phyloP scores from a whole-genome alignment of 1,140 invertebrate genomes.

The Acyrthosiphon pisum region DNA sequence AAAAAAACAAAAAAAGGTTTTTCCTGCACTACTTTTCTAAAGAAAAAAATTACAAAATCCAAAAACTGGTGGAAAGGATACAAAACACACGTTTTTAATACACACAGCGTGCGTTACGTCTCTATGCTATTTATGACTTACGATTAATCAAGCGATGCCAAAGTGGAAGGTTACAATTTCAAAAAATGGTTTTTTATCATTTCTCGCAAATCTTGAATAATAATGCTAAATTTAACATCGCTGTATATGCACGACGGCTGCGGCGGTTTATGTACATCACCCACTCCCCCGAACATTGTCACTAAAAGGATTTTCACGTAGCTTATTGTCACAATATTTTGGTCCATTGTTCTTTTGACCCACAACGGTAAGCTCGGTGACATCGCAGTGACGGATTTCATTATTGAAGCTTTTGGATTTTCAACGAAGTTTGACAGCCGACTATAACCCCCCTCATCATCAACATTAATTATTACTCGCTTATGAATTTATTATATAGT shows the following conservation, averaged over 20 bases:
- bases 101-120: background rate
- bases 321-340: background rate
- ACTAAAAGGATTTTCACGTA: conserved; percentile 38
- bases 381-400: background rate
- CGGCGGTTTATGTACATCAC: background rate
- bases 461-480: conserved; percentile 22
- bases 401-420: conserved; percentile 34
- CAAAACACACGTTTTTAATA: background rate
- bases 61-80: background rate
- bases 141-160: conserved; percentile 7
- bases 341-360: background rate
- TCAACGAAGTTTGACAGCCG: background rate
- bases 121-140: background rate
- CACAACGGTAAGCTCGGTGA: background rate
- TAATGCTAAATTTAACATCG: background rate
- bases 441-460: background rate
- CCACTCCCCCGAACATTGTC: background rate
- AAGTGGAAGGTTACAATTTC: background rate
- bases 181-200: background rate
- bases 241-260: background rate
- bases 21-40: background rate
- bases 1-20: background rate
- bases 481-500: background rate
- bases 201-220: background rate
- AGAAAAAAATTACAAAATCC: conserved; percentile 23